Evolutionary conservation across 2,888 invertebrate species (phyloP), one percentile per base, ranked within the genome.

Genomic region (Sussaba pulchella): DNA sequence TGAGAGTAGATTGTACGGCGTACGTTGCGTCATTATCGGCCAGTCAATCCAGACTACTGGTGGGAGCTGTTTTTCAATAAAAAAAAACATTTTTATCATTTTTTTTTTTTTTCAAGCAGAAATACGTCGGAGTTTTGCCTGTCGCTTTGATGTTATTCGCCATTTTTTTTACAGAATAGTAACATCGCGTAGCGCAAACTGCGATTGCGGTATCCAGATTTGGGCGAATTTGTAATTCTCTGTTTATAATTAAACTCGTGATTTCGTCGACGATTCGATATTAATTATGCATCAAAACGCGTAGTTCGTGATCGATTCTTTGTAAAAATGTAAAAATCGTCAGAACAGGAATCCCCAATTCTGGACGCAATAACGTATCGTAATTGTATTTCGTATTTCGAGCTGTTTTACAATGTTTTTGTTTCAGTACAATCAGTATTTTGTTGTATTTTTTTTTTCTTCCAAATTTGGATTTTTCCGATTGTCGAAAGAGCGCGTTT

Each of bases 61-160:
- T 52, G 6, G 26, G 43, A 54, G 69, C 26, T 39, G 19, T 52
- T 59, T 31, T 47, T 14, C n/a, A n/a, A n/a, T n/a, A n/a, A n/a
- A n/a, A n/a, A n/a, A n/a, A n/a, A n/a, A 54, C 14, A 6, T 14
- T 61, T 41, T 63, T 14, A n/a, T 24, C 36, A 17, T 67, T 61
- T 61, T 66, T 41, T 43, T 10, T 24, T 67, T 41, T 24, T 21
- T 50, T 45, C 19, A 45, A 52, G 69, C 69, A 39, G 69, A 47
- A 19, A 47, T 39, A 39, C 41, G 39, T 52, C 63, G 19, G 67
- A 69, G 19, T 73, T 57, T 63, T 78, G 73, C 69, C 41, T 64
- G 78, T 26, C 26, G 78, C 72, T 78, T 78, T 72, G 36, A 52
- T 69, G 39, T 45, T 73, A 43, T 47, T 24, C 50, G 36, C 41